Percentiles rank a stretch among this genome's conserved stretches.
Evolutionary conservation across 2,888 invertebrate genomes (phyloP).

Genomic region (Cephus runcator): DNA sequence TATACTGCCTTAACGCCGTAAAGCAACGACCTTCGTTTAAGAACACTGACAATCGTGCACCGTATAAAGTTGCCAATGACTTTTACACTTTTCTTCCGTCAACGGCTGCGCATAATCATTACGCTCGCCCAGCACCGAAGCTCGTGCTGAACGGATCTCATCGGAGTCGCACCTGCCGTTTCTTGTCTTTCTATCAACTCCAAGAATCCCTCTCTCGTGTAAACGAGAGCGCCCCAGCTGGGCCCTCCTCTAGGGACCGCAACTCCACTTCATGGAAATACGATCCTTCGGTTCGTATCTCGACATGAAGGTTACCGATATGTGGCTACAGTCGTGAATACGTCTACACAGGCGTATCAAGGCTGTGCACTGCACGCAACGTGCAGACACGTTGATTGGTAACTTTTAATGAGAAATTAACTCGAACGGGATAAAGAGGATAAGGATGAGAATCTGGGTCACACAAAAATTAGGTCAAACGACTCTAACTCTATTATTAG

Average conservation of each 20-base stretch:
- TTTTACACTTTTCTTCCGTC: not conserved
- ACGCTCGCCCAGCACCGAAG: not conserved
- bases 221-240: not conserved
- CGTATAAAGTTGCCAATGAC: not conserved
- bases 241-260: not conserved
- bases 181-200: constrained; percentile 15
- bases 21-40: not conserved
- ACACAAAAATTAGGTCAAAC: not conserved
- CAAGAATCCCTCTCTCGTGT: not conserved
- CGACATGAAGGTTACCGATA: not conserved
- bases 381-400: not conserved
- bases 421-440: not conserved
- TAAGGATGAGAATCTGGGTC: not conserved
- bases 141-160: not conserved
- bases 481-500: not conserved
- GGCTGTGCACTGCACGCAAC: not conserved
- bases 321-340: not conserved
- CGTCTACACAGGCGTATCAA: not conserved
- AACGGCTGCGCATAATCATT: constrained; percentile 1
- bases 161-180: constrained; percentile 27
- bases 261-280: not conserved
- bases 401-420: not conserved
- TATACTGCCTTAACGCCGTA: not conserved
- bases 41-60: not conserved
- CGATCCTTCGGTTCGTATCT: not conserved